These are phyloP conservation scores for Chionodraco myersi DNA, from an alignment of 2,113 vertebrate species.

Conservation along the genomic window DNA sequence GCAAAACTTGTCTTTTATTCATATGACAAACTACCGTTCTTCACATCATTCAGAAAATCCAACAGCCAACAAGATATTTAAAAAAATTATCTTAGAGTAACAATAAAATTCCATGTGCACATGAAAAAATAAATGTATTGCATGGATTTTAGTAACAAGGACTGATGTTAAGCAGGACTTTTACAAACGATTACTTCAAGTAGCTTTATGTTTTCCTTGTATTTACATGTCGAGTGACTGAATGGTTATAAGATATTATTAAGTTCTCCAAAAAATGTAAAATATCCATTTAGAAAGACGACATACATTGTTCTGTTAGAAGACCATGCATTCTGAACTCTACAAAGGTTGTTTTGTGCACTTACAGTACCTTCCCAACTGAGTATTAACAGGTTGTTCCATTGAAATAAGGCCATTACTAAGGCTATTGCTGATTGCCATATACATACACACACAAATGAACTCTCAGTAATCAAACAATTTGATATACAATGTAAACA, in stretches of 20 bases:
- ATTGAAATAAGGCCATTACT: constrained; percentile 36
- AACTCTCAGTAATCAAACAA: constrained; percentile 4
- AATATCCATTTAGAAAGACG: background rate
- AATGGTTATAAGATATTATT: background rate
- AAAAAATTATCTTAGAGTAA: background rate
- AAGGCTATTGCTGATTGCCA: background rate
- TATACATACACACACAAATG: background rate
- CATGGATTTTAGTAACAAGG: background rate
- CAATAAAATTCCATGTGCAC: background rate
- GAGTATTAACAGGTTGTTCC: background rate
- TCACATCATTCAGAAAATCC: constrained; percentile 19
- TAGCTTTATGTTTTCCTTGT: background rate
- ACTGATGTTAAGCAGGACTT: background rate
- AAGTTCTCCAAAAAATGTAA: background rate
- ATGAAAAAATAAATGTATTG: background rate
- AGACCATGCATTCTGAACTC: background rate
- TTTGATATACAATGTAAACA: constrained; percentile 2
- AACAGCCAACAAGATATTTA: constrained; percentile 7
- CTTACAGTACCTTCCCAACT: background rate
- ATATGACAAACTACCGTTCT: constrained; percentile 12
- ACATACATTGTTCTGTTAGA: background rate
- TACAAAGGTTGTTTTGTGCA: background rate
- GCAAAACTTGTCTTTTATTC: constrained; percentile 41
- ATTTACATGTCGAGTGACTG: background rate
- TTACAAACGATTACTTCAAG: background rate